Base-by-base conservation (phyloP, 2,113 vertebrate species). In the Pao palembangensis region DNA sequence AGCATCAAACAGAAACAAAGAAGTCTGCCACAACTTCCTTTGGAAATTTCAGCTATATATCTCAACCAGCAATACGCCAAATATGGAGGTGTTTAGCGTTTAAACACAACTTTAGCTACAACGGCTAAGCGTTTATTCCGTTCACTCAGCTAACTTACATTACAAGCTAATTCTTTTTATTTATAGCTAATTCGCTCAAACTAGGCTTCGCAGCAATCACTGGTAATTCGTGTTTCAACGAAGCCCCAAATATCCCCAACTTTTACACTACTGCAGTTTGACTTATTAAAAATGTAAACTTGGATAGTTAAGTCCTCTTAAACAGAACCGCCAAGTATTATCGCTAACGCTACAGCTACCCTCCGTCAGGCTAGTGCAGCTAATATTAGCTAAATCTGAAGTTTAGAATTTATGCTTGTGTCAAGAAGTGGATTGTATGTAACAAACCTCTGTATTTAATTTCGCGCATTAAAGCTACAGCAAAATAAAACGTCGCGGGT, bases 361-460 rank as follows among this genome's bases (percentile, higher is more conserved):
- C 28, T 25, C 55, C 51, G 76, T 41, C 54, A 43, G 15, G 82
- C 73, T 87, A 73, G 57, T 74, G 42, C 41, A 4, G 87, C 87
- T 87, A 87, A 68, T 51, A 75, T 68, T 85, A 85, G 85, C 82
- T 64, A 78, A 71, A 75, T 2, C 75, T 70, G 75, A 89, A 88
- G 80, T 90, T 89, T 88, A 82, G 53, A 58, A 82, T 86, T 86
- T 76, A 87, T 55, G 47, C 41, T 58, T 43, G 57, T 52, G 50
- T 74, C 41, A 5, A 64, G 21, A 79, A 67, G 71, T 19, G 17
- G 3, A 12, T 8, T 2, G 2, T 44, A 20, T 71, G n/a, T 1
- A 53, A 56, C 15, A 43, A 62, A 57, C 28, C 19, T 11, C 6
- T 17, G 2, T 7, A 15, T 3, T 28, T 42, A 3, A 19, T 58